Base-by-base conservation (phyloP, 2,797 vertebrate genomes). In the Rhyacichthys aspro region DNA sequence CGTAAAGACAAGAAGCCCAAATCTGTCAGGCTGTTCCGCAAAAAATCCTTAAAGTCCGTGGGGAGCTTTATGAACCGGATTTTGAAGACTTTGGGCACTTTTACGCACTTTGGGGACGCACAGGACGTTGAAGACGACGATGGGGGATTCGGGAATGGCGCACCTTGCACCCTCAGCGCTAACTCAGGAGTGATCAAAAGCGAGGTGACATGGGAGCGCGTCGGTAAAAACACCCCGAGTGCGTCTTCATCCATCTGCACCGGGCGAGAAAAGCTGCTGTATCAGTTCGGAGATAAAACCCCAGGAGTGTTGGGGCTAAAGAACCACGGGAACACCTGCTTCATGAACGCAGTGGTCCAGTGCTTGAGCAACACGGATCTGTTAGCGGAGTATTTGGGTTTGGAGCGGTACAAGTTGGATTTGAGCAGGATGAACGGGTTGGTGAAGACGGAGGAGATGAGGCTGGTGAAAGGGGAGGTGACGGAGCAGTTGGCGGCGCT, bases 261-360 rank as follows among this genome's bases (percentile, higher is more conserved):
- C 11, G 79, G 76, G 44, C 83, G 82, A 52, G 91, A 93, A 1
- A 87, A 87, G 23, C 79, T 92, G 3, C 74, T 86, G 0, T 68
- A 77, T 73, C 85, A 83, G 8, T 91, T 84, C 65, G 92, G 90
- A 3, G 90, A 93, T 3, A 91, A 89, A 50, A 86, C 91, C 12
- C 96, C 96, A 0, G 96, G 95, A 0, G 95, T 93, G 0, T 88
- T 94, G 81, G 96, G 96, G 23, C 86, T 98, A 86, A 96, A 96
- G 54, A 97, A 98, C 87, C 96, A 96, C 86, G 96, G 96, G 7
- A 98, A 98, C 92, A 98, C 95, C 86, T 98, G 96, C 64, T 98
- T 98, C 91, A 95, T 98, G 94, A 98, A 98, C 86, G 96, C 96
- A 0, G 95, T 95, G 84, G 94, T 98, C 72, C 96, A 98, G 92